Conservation (phyloP, 1,140 invertebrate genomes). For the Linepithema humile region DNA sequence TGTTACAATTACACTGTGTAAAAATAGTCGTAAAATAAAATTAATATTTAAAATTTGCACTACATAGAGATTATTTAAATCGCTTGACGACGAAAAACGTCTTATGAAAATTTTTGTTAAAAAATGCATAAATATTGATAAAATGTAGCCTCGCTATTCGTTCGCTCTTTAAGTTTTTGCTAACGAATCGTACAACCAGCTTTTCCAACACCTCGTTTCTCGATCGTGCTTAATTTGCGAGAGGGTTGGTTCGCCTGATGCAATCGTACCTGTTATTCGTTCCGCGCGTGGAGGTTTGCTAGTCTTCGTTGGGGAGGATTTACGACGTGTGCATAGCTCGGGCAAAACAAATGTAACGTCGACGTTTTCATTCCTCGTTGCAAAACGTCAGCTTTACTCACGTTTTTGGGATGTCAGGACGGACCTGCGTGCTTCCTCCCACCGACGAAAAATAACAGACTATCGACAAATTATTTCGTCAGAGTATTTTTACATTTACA, state of each 20-base stretch:
- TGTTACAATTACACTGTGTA: background rate
- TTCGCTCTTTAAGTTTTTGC: constrained; percentile 27
- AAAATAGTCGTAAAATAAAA: background rate
- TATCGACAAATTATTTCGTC: constrained; percentile 43
- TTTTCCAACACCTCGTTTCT: constrained; percentile 12
- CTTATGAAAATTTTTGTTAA: background rate
- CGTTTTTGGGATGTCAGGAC: constrained; percentile 37
- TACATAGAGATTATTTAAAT: constrained; percentile 14
- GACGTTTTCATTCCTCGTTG: constrained; percentile 56
- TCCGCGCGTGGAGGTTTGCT: constrained; percentile 17
- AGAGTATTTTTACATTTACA: constrained; percentile 4
- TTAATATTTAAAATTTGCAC: background rate
- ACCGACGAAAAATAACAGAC: constrained; percentile 25
- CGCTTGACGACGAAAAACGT: constrained; percentile 13
- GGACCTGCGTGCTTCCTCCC: background rate
- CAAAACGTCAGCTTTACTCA: constrained; percentile 28
- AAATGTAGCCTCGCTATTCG: background rate
- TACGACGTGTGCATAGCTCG: constrained; percentile 43
- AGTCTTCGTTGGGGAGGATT: constrained; percentile 48
- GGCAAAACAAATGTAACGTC: constrained; percentile 48
- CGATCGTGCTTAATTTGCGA: constrained; percentile 57
- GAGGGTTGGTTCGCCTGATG: constrained; percentile 22
- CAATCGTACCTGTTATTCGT: constrained; percentile 55
- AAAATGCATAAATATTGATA: too few species aligned
- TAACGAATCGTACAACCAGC: constrained; percentile 3